phyloP scores from a whole-genome alignment of 2,797 vertebrate species.

The Micromesistius poutassou region DNA sequence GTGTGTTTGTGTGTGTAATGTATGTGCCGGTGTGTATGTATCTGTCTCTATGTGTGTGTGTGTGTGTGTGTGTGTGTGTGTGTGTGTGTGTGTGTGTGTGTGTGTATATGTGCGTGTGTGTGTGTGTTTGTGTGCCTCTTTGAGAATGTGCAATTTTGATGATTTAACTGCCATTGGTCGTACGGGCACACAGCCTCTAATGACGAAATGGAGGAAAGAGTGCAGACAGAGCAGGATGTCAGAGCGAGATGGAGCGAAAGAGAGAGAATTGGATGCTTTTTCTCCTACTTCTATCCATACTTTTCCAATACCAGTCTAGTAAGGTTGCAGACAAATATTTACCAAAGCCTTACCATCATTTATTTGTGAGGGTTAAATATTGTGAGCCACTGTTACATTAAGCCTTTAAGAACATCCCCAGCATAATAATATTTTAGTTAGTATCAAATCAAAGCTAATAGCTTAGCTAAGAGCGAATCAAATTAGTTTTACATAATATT shows the following conservation, averaged over 20 bases:
- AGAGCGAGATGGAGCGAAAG: background rate
- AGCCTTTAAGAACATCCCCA: background rate
- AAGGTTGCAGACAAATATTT: background rate
- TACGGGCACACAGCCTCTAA: conserved; percentile 26
- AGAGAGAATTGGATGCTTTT: background rate
- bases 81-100: background rate
- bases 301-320: too few relatives aligned
- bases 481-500: background rate
- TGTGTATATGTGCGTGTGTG: background rate
- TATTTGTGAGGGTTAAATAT: too few relatives aligned
- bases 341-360: too few relatives aligned
- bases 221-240: background rate
- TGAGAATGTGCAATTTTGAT: conserved; percentile 14
- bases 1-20: background rate
- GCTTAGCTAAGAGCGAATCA: background rate
- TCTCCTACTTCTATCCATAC: background rate
- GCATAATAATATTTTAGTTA: background rate
- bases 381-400: too few relatives aligned
- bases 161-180: conserved; percentile 26
- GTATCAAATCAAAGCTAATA: background rate
- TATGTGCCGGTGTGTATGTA: too few relatives aligned
- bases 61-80: background rate
- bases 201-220: background rate
- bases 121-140: background rate
- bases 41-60: background rate